Conservation (phyloP, 1,140 invertebrate species). For the Cyclina sinensis region DNA sequence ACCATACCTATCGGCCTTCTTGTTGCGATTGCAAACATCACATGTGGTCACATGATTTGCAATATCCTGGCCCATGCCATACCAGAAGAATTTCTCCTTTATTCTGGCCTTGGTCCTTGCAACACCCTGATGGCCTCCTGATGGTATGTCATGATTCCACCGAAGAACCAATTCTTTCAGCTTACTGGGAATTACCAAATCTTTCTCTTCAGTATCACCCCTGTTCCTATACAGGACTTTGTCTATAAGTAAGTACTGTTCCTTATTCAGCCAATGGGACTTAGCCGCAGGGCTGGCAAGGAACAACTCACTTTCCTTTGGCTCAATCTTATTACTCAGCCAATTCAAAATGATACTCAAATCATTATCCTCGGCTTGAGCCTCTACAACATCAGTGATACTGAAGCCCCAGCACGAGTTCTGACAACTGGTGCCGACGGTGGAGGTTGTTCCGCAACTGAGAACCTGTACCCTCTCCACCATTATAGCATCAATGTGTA, state of each 20-base stretch:
- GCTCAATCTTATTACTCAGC: neutral
- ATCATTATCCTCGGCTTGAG: neutral
- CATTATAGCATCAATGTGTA: too few species aligned
- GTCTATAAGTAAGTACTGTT: neutral
- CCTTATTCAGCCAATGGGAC: slow-evolving; percentile 2
- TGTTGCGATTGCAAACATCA: too few species aligned
- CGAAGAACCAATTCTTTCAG: neutral
- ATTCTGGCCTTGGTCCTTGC: slow-evolving; percentile 13
- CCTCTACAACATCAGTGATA: neutral
- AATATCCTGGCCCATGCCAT: slow-evolving; percentile 2
- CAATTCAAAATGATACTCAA: neutral
- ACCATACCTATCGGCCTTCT: too few species aligned
- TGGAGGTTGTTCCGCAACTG: too few species aligned
- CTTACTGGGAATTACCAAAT: neutral
- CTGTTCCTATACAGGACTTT: neutral
- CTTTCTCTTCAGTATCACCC: neutral
- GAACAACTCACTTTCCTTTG: neutral
- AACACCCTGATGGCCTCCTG: slow-evolving; percentile 27
- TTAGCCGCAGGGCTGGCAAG: neutral
- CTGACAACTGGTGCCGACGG: too few species aligned
- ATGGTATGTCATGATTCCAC: neutral
- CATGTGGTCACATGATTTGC: too few species aligned
- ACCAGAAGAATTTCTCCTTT: slow-evolving; percentile 42
- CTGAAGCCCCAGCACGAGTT: slow-evolving; percentile 21
- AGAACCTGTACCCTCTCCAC: too few species aligned